Evolutionary conservation across 2,888 invertebrate species (phyloP), one percentile per base, ranked within the genome.

Genomic region (Cataglyphis cursor): DNA sequence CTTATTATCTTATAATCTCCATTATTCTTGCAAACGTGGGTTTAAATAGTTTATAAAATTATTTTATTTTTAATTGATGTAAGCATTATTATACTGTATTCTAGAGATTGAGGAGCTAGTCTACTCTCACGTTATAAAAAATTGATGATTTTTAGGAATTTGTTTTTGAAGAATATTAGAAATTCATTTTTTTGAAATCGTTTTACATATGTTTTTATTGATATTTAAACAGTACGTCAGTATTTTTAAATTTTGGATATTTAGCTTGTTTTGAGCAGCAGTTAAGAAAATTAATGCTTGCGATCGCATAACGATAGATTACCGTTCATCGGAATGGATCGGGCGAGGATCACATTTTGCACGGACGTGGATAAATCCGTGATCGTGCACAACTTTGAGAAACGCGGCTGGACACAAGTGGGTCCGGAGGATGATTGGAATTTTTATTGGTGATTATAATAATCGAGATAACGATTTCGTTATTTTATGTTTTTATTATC

Each of bases 361-460:
- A 98, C 98, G n/a, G 98, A 98, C 95, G 96, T 98, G 93, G 99
- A 99, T 93, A 99, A 99, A 95, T 99, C 98, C 31, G 99, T 99
- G 12, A 96, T 99, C 82, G 96, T 98, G 73, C 97, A 97, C 90
- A 99, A 98, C 95, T 99, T 99, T 93, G 98, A 99, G 91, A 97
- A 98, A 92, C 96, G 99, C 75, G 98, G 98, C 15, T 99, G 99
- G 99, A 95, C 96, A 10, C 97, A 97, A 94, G 99, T 98, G 0
- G 97, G 97, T 0, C 97, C 98, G 0, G 98, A 99, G 90, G 99
- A 98, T 92, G 98, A 99, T 91, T 99, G 99, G 99, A 98, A 99
- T 94, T 97, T 99, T 93, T 99, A 99, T 94, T 99, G 99, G 97
- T 96, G 94, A 93, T 85, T 72, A 59, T 12, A 21, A 51, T 8